These are phyloP conservation scores for Pardalotus punctatus DNA, from an alignment of 2,113 vertebrate species.

Conservation along the genomic window DNA sequence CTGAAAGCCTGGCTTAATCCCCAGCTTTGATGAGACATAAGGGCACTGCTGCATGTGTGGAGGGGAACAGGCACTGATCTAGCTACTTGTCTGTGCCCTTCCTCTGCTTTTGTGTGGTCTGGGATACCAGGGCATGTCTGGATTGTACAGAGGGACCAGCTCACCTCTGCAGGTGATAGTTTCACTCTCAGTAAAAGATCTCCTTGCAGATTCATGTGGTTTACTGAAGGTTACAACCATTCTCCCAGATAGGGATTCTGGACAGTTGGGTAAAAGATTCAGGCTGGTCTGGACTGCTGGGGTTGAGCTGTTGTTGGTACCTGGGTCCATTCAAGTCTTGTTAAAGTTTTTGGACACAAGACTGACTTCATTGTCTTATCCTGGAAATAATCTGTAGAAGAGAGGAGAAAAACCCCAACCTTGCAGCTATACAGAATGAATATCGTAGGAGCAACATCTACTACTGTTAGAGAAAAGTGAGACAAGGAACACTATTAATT, in stretches of 20 bases:
- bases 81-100: not conserved
- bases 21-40: not conserved
- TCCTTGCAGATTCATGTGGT: not conserved
- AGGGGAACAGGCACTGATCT: not conserved
- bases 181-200: not conserved
- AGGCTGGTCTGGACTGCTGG: not conserved
- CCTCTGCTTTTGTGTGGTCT: not conserved
- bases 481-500: constrained; percentile 33
- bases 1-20: not conserved
- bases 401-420: not conserved
- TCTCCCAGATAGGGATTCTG: accelerated
- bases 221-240: not conserved
- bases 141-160: not conserved
- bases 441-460: not conserved
- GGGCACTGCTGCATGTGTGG: not conserved
- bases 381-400: not conserved
- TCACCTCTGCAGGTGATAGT: not conserved
- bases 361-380: not conserved
- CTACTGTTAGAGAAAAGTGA: not conserved
- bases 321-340: not conserved
- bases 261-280: not conserved
- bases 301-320: not conserved
- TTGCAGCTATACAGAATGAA: not conserved
- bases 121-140: not conserved
- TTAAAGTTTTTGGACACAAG: not conserved